Base-by-base conservation (phyloP, 2,797 vertebrate species). In the Limnodromus scolopaceus region DNA sequence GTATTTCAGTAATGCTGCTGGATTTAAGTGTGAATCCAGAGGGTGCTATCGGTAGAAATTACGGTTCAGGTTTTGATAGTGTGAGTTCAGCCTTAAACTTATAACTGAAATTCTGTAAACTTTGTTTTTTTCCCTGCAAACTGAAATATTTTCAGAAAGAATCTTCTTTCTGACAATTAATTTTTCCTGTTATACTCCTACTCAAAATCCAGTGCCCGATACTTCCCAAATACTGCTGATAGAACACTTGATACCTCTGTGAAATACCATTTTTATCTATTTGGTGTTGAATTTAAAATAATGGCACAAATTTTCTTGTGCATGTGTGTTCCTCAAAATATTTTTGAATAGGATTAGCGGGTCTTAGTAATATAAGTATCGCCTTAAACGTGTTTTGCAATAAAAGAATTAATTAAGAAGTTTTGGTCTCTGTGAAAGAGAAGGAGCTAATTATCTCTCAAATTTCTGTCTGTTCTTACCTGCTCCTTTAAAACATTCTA, bases 151-250 rank as follows among this genome's bases (percentile, higher is more conserved):
- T 86, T 41, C 16, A 9, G 61, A 41, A 69, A 15, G 25, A 46
- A 22, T 8, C 12, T 30, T 51, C 39, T 64, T 41, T 24, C 57
- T 58, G 43, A 23, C 14, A 14, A 25, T 63, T 43, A 60, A 20
- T 65, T 57, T 25, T 34, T 38, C 24, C 53, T 38, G 4, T 51
- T 32, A 2, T 53, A 3, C 38, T 34, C 57, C 22, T 69, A 19
- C 1, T 2, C 38, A 28, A 38, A 77, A 23, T 24, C 23, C 48
- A 20, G 7, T 7, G 46, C 45, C 51, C 0, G 5, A 32, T n/a
- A 8, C 10, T 38, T 76, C 64, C 8, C 30, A 5, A 13, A 4
- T 25, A 6, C 41, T 18, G 4, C 23, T 22, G 63, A 7, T 8
- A 25, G 34, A 89, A 38, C 18, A 25, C 12, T 4, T 76, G 36